Percentiles rank a stretch among this genome's conserved stretches.
phyloP scores from a whole-genome alignment of 2,888 invertebrate genomes.

The Orthosia gothica region DNA sequence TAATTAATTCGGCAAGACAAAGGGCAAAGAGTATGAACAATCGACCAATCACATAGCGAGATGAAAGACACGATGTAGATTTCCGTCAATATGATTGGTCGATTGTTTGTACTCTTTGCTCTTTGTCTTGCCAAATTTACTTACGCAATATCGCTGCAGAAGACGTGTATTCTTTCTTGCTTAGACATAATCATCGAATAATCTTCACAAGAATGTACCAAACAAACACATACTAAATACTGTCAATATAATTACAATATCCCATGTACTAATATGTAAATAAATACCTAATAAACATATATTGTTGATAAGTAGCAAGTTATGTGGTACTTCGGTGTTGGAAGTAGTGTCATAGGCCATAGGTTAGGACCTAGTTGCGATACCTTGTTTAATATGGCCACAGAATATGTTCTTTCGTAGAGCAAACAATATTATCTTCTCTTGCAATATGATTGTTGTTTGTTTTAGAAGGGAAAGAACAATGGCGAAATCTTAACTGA shows the following conservation, averaged over 20 bases:
- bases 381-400: slow-evolving; percentile 21
- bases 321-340: slow-evolving; percentile 20
- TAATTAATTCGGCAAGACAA: too few species aligned
- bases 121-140: too few species aligned
- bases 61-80: too few species aligned
- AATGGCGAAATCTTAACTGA: too few species aligned
- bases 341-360: slow-evolving; percentile 38
- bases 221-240: not conserved
- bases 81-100: too few species aligned
- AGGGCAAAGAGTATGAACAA: too few species aligned
- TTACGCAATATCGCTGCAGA: too few species aligned
- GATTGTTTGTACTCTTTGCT: too few species aligned
- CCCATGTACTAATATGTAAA: slow-evolving; percentile 30
- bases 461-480: not conserved
- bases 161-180: too few species aligned
- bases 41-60: too few species aligned
- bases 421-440: slow-evolving; percentile 30
- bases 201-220: not conserved
- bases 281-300: slow-evolving; percentile 51
- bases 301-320: slow-evolving; percentile 27
- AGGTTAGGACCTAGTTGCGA: slow-evolving; percentile 7
- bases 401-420: not conserved
- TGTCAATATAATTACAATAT: slow-evolving; percentile 27
- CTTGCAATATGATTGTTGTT: not conserved
- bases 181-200: too few species aligned